Base-by-base conservation (phyloP, 2,113 vertebrate genomes). In the Dicrurus megarhynchus region DNA sequence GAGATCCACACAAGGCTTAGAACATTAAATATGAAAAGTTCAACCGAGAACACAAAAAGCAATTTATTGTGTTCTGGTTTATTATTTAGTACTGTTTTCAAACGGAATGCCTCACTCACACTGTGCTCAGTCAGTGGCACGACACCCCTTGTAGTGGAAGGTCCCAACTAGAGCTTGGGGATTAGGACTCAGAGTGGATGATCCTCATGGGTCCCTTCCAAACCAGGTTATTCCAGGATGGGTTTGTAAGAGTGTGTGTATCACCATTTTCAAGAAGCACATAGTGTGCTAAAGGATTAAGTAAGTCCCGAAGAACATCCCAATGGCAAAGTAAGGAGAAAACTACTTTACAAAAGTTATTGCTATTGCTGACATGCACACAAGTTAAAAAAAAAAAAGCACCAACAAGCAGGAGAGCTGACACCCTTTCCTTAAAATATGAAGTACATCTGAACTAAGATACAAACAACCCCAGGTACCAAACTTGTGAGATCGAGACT, bases 401-500 rank as follows among this genome's bases (percentile, higher is more conserved):
- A 44, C 19, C 32, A 90, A 19, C 15, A n/a, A 81, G 41, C 11
- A 71, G 19, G 32, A 69, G 22, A 88, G 60, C 26, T 71, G 24
- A 18, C 17, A 53, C 1, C 9, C 12, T 75, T 74, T 39, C 27
- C 35, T 79, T 63, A 52, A 82, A 71, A 57, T 28, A n/a, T 1
- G 17, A 59, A 3, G 24, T 8, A 15, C 61, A 57, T 22, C 35
- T 79, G 24, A 35, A 67, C 20, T 17, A 52, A 76, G 42, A 82
- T 10, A 22, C 23, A 47, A 87, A 30, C 23, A 59, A n/a, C 11
- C 13, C 33, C 8, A 13, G 1, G 4, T 9, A 78, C 10, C 35
- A 60, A 22, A 80, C 15, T 0, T 22, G 49, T 3, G 7, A 30
- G 37, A 60, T 2, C 0, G 3, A 19, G 26, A 18, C 6, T 64